phyloP scores from a whole-genome alignment of 2,888 invertebrate species.

The Helleia helle region DNA sequence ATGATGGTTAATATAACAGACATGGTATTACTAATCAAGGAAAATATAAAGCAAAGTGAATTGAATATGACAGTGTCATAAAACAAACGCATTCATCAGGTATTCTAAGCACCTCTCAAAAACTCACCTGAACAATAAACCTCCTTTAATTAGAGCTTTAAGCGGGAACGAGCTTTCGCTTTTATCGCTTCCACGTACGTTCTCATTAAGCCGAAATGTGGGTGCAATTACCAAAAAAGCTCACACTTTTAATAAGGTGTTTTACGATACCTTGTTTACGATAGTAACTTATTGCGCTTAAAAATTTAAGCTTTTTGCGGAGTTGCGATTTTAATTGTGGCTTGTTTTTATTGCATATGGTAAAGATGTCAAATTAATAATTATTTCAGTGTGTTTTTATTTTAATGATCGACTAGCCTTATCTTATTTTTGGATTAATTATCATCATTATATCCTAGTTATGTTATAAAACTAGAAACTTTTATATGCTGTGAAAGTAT shows the following conservation, averaged over 20 bases:
- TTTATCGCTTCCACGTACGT: slow-evolving; percentile 56
- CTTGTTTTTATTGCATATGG: too few species aligned
- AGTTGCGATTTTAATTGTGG: not conserved
- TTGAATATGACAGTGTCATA: slow-evolving; percentile 14
- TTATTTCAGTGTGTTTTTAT: too few species aligned
- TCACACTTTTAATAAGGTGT: slow-evolving; percentile 60
- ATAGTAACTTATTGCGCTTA: slow-evolving; percentile 3
- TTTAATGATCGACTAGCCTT: too few species aligned
- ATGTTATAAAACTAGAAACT: too few species aligned
- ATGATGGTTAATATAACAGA: too few species aligned
- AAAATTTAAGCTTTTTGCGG: not conserved
- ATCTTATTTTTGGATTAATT: too few species aligned
- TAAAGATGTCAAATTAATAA: too few species aligned
- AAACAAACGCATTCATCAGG: slow-evolving; percentile 12
- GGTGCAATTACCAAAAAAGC: slow-evolving; percentile 66
- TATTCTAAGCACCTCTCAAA: slow-evolving; percentile 26
- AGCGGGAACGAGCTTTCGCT: slow-evolving; percentile 47
- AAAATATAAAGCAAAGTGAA: not conserved
- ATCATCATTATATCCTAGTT: too few species aligned
- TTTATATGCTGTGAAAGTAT: too few species aligned
- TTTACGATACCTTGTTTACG: slow-evolving; percentile 50
- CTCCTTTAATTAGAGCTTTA: slow-evolving; percentile 53
- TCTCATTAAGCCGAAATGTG: slow-evolving; percentile 61
- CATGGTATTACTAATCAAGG: too few species aligned
- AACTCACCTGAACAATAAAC: slow-evolving; percentile 46